Percentiles rank a stretch among this genome's conserved stretches.
phyloP scores from a whole-genome alignment of 1,140 invertebrate genomes.

The Leguminivora glycinivorella region DNA sequence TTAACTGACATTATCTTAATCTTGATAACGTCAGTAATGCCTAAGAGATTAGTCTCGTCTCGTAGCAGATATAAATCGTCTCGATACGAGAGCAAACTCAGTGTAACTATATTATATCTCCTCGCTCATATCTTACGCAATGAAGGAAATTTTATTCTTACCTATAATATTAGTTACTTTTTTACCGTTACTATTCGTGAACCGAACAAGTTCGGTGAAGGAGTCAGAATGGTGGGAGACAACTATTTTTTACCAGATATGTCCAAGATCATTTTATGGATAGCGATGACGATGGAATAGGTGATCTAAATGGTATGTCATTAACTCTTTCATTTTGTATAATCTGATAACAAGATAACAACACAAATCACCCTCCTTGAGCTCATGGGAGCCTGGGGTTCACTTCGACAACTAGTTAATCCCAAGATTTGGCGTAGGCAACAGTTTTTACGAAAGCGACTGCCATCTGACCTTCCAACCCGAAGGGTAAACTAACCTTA shows the following conservation, averaged over 20 bases:
- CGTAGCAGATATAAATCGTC: background rate
- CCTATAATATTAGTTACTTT: slow-evolving; percentile 36
- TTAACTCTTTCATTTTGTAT: background rate
- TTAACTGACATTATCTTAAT: background rate
- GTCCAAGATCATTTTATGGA: slow-evolving; percentile 89
- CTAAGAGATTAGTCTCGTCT: background rate
- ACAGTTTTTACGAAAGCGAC: no score
- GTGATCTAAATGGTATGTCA: slow-evolving; percentile 60
- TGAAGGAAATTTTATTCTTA: slow-evolving; percentile 31
- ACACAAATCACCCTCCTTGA: no score
- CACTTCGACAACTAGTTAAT: no score
- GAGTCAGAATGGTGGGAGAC: slow-evolving; percentile 86
- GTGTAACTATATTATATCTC: background rate
- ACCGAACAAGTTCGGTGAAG: slow-evolving; percentile 34
- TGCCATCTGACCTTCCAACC: no score
- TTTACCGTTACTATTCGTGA: slow-evolving; percentile 35
- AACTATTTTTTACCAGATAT: slow-evolving; percentile 88
- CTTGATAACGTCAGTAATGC: background rate
- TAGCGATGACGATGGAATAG: slow-evolving; percentile 81
- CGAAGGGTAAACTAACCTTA: no score
- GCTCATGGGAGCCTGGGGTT: no score
- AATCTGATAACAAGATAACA: background rate
- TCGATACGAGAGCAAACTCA: background rate
- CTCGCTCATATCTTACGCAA: slow-evolving; percentile 12
- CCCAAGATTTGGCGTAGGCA: no score